Evolutionary conservation across 2,888 invertebrate species (phyloP), one percentile per base, ranked within the genome.

Genomic region (Balanococcus diminutus): DNA sequence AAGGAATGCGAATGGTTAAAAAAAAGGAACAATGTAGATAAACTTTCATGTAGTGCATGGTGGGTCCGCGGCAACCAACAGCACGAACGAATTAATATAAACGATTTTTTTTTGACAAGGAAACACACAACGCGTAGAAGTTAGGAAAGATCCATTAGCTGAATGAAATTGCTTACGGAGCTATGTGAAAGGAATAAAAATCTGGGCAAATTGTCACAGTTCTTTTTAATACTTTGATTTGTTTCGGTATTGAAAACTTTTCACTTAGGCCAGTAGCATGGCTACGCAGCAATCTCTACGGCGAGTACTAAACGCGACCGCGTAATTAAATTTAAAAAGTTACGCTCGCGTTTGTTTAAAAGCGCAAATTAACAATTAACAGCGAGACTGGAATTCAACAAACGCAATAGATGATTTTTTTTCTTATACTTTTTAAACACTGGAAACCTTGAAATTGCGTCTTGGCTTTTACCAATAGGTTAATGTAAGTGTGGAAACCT

Each of bases 221-320:
- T 36, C 75, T 79, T 79, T 79, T 79, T 79, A 79, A 79, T 79
- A 14, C 75, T 79, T 79, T 79, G 75, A 79, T 79, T 79, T 79
- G 75, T 79, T 79, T 79, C 19, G 19, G 75, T 79, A 79, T 79
- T 79, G 36, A 32, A 79, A 79, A 79, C 75, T 79, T 79, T 79
- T 22, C 75, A 36, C 75, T 67, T 67, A 67, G 67, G 67, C 67
- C 56, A 28, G 11, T 4, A n/a, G 28, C 67, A 28, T 16, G 46
- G n/a, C n/a, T 6, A n/a, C n/a, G 56, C 2, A 6, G 56, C 28
- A 28, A 67, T 67, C 28, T 67, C 16, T 56, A 19, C 19, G n/a
- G 67, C 19, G 56, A 56, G 8, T 67, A 31, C 28, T 28, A 67
- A 67, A 67, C 67, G 67, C 28, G 28, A 67, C 28, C 67, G 67